Base-by-base conservation (phyloP, 2,888 invertebrate genomes). In the Agonopterix arenella region DNA sequence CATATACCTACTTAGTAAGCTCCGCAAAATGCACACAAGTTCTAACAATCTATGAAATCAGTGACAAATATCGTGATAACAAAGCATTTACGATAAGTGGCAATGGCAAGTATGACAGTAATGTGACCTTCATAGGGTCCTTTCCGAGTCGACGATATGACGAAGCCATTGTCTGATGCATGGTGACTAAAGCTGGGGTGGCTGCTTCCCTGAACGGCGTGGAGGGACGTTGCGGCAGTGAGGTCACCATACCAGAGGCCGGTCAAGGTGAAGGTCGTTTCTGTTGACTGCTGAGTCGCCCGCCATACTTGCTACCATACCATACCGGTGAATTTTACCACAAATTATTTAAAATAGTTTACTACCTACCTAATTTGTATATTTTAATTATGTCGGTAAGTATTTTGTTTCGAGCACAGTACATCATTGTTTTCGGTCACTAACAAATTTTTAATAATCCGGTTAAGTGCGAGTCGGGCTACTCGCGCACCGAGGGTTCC, bases 171-270 rank as follows among this genome's bases (percentile, higher is more conserved):
- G 85, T 86, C 66, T 79, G 68, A 5, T 28, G 28, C 28, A 28
- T 7, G 68, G 67, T 86, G 86, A 86, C 80, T 85, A 83, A 86
- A 76, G 52, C 67, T 56, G 61, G 73, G 76, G 76, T 75, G 78
- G 79, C 59, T 66, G 67, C 59, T 68, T 68, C 71, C 70, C 65
- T 55, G 59, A 55, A 52, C 48, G 51, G 10, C 11, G 44, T 11
- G 28, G 37, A 8, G 44, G 36, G 10, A 37, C 37, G 11, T 2
- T 41, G 10, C 13, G 57, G 57, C 55, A 64, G 68, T 74, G 71
- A 71, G 66, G 70, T 76, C 73, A 73, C 62, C 60, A 52, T 58
- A 58, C 55, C 59, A 56, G 55, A 58, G 55, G 52, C 7, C 62
- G 74, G 76, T 76, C 74, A 73, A 70, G 78, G 80, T 28, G 5